A percentile compares a stretch with the other conserved stretches of the same genome.
Evolutionary conservation across 2,113 vertebrate species (phyloP).

Genomic region (Dipodomys merriami): DNA sequence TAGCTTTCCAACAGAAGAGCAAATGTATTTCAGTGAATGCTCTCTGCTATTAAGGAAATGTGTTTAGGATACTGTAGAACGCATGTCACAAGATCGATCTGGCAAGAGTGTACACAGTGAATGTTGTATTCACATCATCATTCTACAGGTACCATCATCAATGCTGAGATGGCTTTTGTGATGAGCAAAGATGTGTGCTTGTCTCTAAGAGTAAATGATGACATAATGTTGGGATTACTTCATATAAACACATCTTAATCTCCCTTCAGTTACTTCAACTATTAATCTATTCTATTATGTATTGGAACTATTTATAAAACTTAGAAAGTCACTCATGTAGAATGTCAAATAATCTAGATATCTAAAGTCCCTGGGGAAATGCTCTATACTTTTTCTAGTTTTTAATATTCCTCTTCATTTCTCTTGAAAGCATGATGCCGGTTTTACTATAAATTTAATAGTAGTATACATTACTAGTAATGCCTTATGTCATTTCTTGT

Average conservation of each 20-base stretch:
- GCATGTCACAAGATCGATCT: not conserved
- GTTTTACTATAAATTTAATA: not conserved
- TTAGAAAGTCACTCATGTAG: not conserved
- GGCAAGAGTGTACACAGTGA: not conserved
- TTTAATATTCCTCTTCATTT: not conserved
- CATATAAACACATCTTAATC: not conserved
- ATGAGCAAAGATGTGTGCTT: not conserved
- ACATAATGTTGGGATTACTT: not conserved
- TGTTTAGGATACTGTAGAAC: not conserved
- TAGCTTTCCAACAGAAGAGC: constrained; percentile 36
- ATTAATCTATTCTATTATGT: not conserved
- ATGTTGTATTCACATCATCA: not conserved
- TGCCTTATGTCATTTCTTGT: not conserved
- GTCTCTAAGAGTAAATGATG: not conserved
- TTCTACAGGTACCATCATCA: not conserved
- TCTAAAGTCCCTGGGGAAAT: not conserved
- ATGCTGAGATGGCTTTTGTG: not conserved
- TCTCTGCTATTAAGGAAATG: not conserved
- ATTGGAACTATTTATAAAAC: not conserved
- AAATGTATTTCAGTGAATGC: not conserved
- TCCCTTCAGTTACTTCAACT: not conserved
- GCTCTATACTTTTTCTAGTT: not conserved
- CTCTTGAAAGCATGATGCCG: not conserved
- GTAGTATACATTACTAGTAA: not conserved
- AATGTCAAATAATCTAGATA: not conserved